phyloP scores from a whole-genome alignment of 2,888 invertebrate genomes.

The Polyommatus iphigenia region DNA sequence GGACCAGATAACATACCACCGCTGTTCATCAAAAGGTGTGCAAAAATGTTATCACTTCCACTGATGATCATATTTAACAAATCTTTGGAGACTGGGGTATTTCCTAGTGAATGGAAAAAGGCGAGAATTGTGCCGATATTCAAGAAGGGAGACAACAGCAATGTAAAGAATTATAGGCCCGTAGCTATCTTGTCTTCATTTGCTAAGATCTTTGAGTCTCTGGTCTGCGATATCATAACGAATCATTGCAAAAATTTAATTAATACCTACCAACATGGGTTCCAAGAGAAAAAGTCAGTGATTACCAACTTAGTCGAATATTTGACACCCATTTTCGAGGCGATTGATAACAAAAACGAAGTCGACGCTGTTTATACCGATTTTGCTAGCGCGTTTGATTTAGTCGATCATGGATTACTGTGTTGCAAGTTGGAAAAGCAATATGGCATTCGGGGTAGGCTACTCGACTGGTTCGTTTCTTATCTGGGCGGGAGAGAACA shows the following conservation, averaged over 20 bases:
- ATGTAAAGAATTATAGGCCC: neutral
- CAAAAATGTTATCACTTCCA: too few species aligned
- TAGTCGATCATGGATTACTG: constrained; percentile 14
- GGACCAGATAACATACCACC: too few species aligned
- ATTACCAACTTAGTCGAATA: constrained; percentile 21
- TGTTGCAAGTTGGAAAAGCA: neutral
- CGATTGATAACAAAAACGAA: constrained; percentile 23
- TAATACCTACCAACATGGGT: neutral
- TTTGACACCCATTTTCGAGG: neutral
- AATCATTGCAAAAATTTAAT: too few species aligned
- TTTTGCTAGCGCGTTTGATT: constrained; percentile 33
- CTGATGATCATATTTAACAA: neutral
- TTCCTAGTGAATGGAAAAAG: neutral
- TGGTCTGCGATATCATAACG: neutral
- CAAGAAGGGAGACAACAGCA: neutral
- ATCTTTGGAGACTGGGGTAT: neutral
- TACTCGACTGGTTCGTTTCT: constrained; percentile 34
- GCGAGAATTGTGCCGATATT: neutral
- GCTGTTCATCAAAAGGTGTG: too few species aligned
- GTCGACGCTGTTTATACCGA: constrained; percentile 32
- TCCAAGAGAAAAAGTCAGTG: neutral
- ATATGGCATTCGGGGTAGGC: constrained; percentile 23
- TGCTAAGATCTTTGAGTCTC: neutral
- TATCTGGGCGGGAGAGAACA: constrained; percentile 28
- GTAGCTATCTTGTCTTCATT: neutral